Evolutionary conservation across 2,797 vertebrate genomes (phyloP).

Genomic region (Muraenolepis orangiensis): DNA sequence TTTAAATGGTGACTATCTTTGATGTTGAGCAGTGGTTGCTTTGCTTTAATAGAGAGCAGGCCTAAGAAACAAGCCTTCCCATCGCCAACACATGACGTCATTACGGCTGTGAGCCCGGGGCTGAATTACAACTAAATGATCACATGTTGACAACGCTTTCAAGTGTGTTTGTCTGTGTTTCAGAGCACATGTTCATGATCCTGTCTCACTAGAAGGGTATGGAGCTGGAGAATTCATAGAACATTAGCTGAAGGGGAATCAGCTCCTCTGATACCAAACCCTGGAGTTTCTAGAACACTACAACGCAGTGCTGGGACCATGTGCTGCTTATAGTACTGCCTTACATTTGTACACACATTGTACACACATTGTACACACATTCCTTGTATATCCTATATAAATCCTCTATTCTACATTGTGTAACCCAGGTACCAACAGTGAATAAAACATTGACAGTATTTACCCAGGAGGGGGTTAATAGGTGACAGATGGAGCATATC

Average conservation of each 20-base stretch:
- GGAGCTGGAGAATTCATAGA: not conserved
- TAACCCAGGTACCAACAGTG: not conserved
- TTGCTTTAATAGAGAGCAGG: slow-evolving; percentile 47
- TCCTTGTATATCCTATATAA: not conserved
- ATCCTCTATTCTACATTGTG: not conserved
- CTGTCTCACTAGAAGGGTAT: not conserved
- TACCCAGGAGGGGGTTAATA: not conserved
- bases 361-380: no score
- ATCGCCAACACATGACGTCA: slow-evolving; percentile 50
- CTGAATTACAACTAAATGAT: slow-evolving; percentile 30
- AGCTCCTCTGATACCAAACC: not conserved
- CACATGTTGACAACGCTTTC: slow-evolving; percentile 23
- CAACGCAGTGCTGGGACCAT: not conserved
- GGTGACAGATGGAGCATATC: slow-evolving; percentile 13
- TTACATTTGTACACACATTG: not conserved
- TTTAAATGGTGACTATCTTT: not conserved
- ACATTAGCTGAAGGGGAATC: not conserved
- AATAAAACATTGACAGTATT: not conserved
- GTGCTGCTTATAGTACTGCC: not conserved
- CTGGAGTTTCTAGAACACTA: not conserved
- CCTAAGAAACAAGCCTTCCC: slow-evolving; percentile 35
- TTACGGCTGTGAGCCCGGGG: no score
- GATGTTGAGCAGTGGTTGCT: slow-evolving; percentile 29
- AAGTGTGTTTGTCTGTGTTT: slow-evolving; percentile 10
- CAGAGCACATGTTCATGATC: not conserved